phyloP scores from a whole-genome alignment of 2,113 vertebrate genomes.

The Quiscalus mexicanus region DNA sequence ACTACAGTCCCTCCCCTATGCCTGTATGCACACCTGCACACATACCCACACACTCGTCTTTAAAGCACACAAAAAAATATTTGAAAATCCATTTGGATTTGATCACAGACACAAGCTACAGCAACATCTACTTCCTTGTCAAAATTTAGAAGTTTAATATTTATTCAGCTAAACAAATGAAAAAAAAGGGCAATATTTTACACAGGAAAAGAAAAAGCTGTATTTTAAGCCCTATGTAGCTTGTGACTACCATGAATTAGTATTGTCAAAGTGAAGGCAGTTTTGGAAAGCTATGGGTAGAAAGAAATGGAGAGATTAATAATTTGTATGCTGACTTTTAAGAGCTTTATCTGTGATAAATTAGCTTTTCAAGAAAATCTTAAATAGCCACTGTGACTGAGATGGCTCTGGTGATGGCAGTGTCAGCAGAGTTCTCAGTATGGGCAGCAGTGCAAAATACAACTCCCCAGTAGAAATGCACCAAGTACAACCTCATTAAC shows the following conservation, averaged over 20 bases:
- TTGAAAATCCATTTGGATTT: not conserved
- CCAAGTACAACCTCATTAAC: not conserved
- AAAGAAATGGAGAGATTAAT: not conserved
- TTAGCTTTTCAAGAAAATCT: not conserved
- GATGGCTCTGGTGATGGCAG: not conserved
- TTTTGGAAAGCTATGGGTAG: not conserved
- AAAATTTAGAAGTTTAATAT: not conserved
- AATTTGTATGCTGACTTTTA: not conserved
- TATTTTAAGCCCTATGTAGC: not conserved
- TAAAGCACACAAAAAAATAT: not conserved
- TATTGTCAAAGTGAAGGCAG: not conserved
- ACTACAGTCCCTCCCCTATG: not conserved
- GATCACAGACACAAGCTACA: not conserved
- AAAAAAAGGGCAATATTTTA: not conserved
- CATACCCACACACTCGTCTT: not conserved
- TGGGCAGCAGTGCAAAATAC: not conserved
- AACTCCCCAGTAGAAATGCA: not conserved
- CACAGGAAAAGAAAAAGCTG: not conserved
- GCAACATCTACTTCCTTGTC: not conserved
- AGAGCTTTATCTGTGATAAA: not conserved
- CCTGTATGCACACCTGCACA: not conserved
- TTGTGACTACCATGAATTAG: not conserved
- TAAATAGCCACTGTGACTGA: not conserved
- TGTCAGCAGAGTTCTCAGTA: not conserved
- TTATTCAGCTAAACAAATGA: not conserved